These are phyloP conservation scores for Mesocricetus auratus DNA, from an alignment of 2,113 vertebrate species.

Conservation along the genomic window DNA sequence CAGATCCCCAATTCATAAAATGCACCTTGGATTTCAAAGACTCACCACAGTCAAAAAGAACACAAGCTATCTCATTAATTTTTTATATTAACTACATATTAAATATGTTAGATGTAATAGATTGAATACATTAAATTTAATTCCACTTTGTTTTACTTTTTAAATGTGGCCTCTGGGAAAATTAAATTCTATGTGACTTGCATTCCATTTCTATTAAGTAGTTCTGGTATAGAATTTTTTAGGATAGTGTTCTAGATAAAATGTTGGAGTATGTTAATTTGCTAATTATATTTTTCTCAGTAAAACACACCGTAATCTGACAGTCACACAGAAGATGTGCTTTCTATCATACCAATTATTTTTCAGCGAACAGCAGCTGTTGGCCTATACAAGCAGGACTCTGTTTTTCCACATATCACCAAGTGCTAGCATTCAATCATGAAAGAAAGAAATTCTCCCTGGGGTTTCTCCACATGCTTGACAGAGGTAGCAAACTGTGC, in stretches of 20 bases:
- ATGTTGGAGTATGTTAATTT: constrained; percentile 74
- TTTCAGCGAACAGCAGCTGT: constrained; percentile 89
- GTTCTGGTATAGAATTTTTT: background rate
- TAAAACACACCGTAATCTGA: constrained; percentile 83
- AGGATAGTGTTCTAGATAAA: background rate
- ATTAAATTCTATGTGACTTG: background rate
- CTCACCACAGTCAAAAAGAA: background rate
- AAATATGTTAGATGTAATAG: background rate
- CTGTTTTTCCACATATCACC: constrained; percentile 83
- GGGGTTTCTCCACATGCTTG: constrained; percentile 88
- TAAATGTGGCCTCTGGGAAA: background rate
- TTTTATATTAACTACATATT: constrained; percentile 11
- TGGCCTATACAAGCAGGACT: constrained; percentile 84
- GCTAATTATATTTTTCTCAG: constrained; percentile 80
- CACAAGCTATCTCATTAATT: background rate
- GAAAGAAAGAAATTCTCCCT: constrained; percentile 87
- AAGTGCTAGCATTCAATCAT: constrained; percentile 88
- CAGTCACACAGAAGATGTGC: constrained; percentile 85
- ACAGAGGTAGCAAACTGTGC: constrained; percentile 89
- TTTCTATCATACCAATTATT: constrained; percentile 88
- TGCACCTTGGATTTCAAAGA: constrained; percentile 11
- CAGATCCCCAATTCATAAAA: background rate
- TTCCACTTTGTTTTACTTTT: constrained; percentile 23
- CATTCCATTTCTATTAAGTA: background rate
- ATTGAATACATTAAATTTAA: constrained; percentile 32